Evolutionary conservation across 2,797 vertebrate species (phyloP), one percentile per base, ranked within the genome.

Genomic region (Galaxias olidus): DNA sequence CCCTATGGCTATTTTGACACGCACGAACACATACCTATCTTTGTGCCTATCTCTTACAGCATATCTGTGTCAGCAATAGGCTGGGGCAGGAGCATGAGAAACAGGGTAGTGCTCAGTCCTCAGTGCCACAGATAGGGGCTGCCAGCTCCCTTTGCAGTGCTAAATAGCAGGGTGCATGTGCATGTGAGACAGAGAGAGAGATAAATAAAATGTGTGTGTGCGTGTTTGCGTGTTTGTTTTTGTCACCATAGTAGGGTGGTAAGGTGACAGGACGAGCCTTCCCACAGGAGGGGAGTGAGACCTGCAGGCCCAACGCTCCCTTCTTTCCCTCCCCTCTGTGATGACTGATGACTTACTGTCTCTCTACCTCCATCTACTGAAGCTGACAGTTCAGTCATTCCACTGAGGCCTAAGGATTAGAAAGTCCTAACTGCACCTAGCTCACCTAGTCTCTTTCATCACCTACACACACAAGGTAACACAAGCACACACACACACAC

Each of bases 11-110:
- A 62, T 78, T 67, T 71, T 77, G 75, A 82, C 81, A 66, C 63
- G 70, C 75, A 75, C 75, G 68, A 61, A 65, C 73, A 76, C 73
- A 76, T 60, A 77, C 65, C 73, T 89, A 88, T 88, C 87, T 84
- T 71, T 48, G 69, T 66, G 65, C 74, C 85, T 74, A 90, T 90
- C 88, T 90, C 75, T 79, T 68, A 75, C 78, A 76, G 78, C 83
- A 78, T 66, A 79, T 81, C 88, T 84, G 85, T 82, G 88, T 91
- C 88, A 89, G 88, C 88, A 89, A 66, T 42, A 63, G 69, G 79
- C 79, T 65, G 68, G 84, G 74, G 67, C 75, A 54, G 77, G 77
- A 78, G 72, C 85, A 76, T 90, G 89, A 88, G 88, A 87, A 90
- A 89, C 77, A 75, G 79, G 82, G 84, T 83, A 76, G 10, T 79